phyloP scores from a whole-genome alignment of 2,113 vertebrate species.

The Mastomys coucha region DNA sequence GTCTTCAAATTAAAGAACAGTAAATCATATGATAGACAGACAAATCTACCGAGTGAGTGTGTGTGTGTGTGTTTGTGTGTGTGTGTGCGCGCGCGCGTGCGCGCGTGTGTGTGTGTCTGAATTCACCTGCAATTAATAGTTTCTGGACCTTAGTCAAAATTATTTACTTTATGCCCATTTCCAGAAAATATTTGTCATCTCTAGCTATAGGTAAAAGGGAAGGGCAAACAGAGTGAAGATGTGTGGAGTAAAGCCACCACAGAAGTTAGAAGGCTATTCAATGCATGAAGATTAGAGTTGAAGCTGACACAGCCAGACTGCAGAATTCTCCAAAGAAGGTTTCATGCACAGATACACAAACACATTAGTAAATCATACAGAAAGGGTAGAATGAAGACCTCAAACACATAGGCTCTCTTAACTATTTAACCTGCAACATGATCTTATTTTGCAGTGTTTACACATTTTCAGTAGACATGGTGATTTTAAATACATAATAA shows the following conservation, averaged over 20 bases:
- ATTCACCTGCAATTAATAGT: background rate
- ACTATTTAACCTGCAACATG: background rate
- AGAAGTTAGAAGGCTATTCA: background rate
- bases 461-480: background rate
- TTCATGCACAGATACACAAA: background rate
- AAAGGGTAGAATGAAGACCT: background rate
- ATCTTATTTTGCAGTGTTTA: background rate
- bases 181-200: background rate
- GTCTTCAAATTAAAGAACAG: background rate
- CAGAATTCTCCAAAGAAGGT: background rate
- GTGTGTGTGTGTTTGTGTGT: background rate
- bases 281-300: background rate
- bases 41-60: background rate
- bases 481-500: constrained; percentile 43
- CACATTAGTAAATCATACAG: background rate
- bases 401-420: background rate
- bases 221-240: background rate
- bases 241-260: background rate
- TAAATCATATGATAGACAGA: background rate
- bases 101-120: background rate
- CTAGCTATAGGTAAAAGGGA: background rate
- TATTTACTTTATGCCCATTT: background rate
- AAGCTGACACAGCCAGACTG: background rate
- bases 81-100: background rate
- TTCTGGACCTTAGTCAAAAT: background rate